Percentiles rank a stretch among this genome's conserved stretches.
Conservation (phyloP, 2,113 vertebrate genomes). For the Pterophyllum scalare region DNA sequence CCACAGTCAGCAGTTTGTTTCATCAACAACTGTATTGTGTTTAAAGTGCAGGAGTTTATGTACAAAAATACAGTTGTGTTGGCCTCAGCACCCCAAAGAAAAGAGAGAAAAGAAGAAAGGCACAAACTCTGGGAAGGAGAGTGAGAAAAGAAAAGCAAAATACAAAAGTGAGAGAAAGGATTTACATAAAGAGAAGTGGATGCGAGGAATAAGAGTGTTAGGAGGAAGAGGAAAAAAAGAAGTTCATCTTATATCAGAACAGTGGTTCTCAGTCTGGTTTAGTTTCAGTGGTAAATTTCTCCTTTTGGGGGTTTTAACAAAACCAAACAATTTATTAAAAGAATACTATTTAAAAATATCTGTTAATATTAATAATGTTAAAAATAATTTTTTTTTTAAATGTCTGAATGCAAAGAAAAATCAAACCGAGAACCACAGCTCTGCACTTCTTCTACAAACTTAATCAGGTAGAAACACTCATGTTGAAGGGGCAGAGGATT, state of each 20-base stretch:
- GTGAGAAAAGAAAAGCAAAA: conserved; percentile 53
- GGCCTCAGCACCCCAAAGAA: conserved; percentile 81
- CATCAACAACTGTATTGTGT: conserved; percentile 77
- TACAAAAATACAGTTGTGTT: conserved; percentile 87
- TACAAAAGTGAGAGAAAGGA: conserved; percentile 34
- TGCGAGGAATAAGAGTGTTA: conserved; percentile 8
- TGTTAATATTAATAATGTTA: neutral
- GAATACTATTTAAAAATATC: neutral
- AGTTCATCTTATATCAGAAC: neutral
- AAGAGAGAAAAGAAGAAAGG: conserved; percentile 84
- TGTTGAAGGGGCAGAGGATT: neutral
- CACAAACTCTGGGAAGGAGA: conserved; percentile 79
- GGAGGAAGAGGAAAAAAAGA: neutral
- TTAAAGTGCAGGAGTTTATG: conserved; percentile 88
- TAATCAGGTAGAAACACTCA: conserved; percentile 12
- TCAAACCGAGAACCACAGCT: conserved; percentile 13
- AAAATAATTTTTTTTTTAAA: neutral
- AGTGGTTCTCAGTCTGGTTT: conserved; percentile 13
- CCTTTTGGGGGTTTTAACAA: neutral
- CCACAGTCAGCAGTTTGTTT: conserved; percentile 49
- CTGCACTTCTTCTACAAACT: conserved; percentile 16
- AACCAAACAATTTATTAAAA: neutral
- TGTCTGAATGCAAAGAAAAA: neutral
- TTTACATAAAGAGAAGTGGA: conserved; percentile 36
- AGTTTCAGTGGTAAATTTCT: neutral